Percentiles rank a stretch among this genome's conserved stretches.
These are phyloP conservation scores for Desmophyllum pertusum DNA, from an alignment of 92 coral and sea anemone species.

Conservation along the genomic window DNA sequence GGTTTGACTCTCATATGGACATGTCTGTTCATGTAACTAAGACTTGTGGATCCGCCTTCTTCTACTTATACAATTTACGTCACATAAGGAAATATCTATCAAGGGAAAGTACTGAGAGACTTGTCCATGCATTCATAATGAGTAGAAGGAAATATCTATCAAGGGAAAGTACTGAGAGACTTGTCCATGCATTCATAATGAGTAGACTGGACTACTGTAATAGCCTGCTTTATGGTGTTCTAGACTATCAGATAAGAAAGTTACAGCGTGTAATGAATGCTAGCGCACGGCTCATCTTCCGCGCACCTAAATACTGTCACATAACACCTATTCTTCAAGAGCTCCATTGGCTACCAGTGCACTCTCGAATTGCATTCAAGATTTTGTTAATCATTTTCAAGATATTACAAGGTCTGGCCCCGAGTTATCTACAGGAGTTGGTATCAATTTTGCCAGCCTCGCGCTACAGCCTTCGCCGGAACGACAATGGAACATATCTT, in stretches of 20 bases:
- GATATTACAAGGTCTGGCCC: too few relatives aligned
- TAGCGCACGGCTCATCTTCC: too few relatives aligned
- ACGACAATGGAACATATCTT: too few relatives aligned
- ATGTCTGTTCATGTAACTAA: conserved; percentile 52
- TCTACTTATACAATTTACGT: conserved; percentile 45
- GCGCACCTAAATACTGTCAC: conserved; percentile 51
- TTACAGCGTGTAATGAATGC: conserved; percentile 62
- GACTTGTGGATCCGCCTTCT: conserved; percentile 53
- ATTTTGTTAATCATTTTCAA: too few relatives aligned
- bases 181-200: conserved; percentile 60
- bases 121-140: conserved; percentile 57
- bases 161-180: conserved; percentile 39
- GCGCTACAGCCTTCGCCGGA: too few relatives aligned
- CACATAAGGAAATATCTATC: conserved; percentile 63
- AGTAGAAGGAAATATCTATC: conserved; percentile 55
- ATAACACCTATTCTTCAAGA: conserved; percentile 51
- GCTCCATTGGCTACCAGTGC: conserved; percentile 50
- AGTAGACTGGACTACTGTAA: conserved; percentile 64
- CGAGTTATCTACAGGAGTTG: too few relatives aligned
- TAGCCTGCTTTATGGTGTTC: conserved; percentile 47
- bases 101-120: conserved; percentile 48
- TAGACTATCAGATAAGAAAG: conserved; percentile 45
- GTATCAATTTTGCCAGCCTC: too few relatives aligned
- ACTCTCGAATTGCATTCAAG: background rate
- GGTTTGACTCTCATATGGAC: conserved; percentile 51